Evolutionary conservation across 2,888 invertebrate genomes (phyloP), one percentile per base, ranked within the genome.

Genomic region (Drosophila quasianomalipes): DNA sequence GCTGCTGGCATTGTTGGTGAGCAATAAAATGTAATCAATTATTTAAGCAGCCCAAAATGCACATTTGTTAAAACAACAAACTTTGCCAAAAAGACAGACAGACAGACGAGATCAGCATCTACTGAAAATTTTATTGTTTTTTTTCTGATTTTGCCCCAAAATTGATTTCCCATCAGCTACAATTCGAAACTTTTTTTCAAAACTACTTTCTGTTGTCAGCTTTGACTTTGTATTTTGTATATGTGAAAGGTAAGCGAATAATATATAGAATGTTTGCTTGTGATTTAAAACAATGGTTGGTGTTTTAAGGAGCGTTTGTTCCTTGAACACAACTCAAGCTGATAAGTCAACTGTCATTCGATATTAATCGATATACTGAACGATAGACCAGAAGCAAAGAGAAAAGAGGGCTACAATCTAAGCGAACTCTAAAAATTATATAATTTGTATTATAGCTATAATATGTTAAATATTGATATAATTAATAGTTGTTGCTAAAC

Each of bases 11-110:
- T 30, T 67, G 76, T 68, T 82, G 73, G 67, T 76, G 60, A 68
- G 81, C 83, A 89, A 89, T 90, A 90, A 91, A 89, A 91, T 90
- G 73, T 82, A 78, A 90, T 87, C 74, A 87, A 90, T 89, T 91
- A 90, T 90, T 89, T 82, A 90, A 59, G 58, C 67, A 66, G 65
- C 70, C 81, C 78, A 30, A 85, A 89, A 91, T 90, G 91, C 81
- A 83, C 74, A 73, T 64, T 71, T 71, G 70, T 62, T 52, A 47
- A 57, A 41, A 65, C 51, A 59, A 54, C 52, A 59, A 57, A 52
- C 14, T 47, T 41, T 41, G n/a, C 39, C 26, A 55, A 55, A 54
- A 54, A 39, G 19, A 31, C 47, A 9, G 26, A 14, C 31, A 28
- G 22, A 41, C 54, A 12, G 16, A 51, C 37, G 14, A 31, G 59